Evolutionary conservation across 1,140 invertebrate species (phyloP).

Genomic region (Prorops nasuta): DNA sequence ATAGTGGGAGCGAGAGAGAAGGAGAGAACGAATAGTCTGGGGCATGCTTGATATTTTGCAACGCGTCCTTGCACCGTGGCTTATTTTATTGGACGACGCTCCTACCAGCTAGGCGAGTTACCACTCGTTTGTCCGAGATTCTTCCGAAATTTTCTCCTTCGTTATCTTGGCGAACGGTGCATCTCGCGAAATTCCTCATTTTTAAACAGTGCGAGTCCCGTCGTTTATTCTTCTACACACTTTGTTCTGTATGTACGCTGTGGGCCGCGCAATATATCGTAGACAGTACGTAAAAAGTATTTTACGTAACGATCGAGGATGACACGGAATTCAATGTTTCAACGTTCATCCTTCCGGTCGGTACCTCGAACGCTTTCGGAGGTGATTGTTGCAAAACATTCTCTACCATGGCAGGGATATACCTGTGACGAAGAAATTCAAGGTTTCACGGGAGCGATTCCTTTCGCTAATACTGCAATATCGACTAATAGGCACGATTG

Average conservation of each 20-base stretch:
- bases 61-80: constrained; percentile 31
- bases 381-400: not conserved
- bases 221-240: too few relatives aligned
- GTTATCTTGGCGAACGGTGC: too few relatives aligned
- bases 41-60: constrained; percentile 29
- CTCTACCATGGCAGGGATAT: not conserved
- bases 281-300: not conserved
- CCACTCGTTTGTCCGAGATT: too few relatives aligned
- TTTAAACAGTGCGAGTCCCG: too few relatives aligned
- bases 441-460: not conserved
- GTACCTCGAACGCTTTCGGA: not conserved
- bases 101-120: too few relatives aligned
- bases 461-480: too few relatives aligned
- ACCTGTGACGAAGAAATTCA: not conserved
- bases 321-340: not conserved
- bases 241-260: too few relatives aligned
- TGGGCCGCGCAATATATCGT: too few relatives aligned
- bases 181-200: too few relatives aligned
- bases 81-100: constrained; percentile 30
- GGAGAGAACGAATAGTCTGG: constrained; percentile 42
- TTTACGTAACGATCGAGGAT: not conserved
- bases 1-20: constrained; percentile 12
- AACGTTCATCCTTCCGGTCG: not conserved
- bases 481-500: too few relatives aligned
- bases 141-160: too few relatives aligned